Base-by-base conservation (phyloP, 2,797 vertebrate species). In the Knipowitschia caucasica region DNA sequence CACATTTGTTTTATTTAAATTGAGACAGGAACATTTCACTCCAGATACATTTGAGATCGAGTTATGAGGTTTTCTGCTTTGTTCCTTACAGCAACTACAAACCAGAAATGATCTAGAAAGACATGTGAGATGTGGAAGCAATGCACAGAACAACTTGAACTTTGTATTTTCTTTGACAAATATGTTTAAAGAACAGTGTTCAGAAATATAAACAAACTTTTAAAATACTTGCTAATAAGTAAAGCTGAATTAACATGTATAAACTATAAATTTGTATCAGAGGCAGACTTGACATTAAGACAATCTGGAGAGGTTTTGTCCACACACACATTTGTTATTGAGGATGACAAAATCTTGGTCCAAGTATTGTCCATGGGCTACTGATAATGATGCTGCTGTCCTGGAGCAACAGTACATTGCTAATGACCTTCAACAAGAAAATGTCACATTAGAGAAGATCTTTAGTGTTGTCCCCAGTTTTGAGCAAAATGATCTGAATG, bases 381-480 rank as follows among this genome's bases (percentile, higher is more conserved):
- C n/a, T n/a, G n/a, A n/a, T n/a, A 26, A 15, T 46, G 2, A 18
- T n/a, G 7, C 3, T 12, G 15, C 26, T 11, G n/a, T 17, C 44
- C 44, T 46, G 44, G 25, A 7, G 44, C 26, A 29, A 18, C 7
- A 12, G 10, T 8, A 46, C 27, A 21, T 20, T 18, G 24, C 17
- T 11, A 14, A 14, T 47, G 45, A 47, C 45, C 45, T 47, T 47
- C 45, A 47, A 47, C 17, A 46, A 30, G 15, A 46, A 47, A 18
- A 29, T 17, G 15, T 12, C 27, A 30, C 27, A 17, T 29, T 30
- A 39, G 27, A 30, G 17, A 31, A 4, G 3, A 12, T 14, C 11
- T 47, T 29, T 21, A 18, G 27, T 20, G 27, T 20, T 25, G 23
- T 25, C 25, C 11, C 23, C 40, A 25, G 2, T 43, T 3, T 25